Conservation (phyloP, 2,797 vertebrate species). For the Chaetophractus vellerosus region DNA sequence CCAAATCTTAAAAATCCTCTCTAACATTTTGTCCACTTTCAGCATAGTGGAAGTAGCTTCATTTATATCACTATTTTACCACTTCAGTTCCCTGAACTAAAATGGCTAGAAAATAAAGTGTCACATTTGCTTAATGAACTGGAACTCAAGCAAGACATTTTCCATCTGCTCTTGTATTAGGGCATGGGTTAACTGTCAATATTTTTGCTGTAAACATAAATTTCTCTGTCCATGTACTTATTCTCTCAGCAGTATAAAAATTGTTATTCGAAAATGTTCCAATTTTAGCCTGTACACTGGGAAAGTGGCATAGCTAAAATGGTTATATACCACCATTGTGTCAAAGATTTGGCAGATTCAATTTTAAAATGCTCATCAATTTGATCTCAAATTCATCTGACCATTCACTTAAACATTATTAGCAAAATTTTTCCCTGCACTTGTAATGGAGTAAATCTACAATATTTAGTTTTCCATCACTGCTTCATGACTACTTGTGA, state of each 20-base stretch:
- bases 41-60: conserved; percentile 74
- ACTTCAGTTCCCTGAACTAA: conserved; percentile 84
- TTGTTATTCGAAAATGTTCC: conserved; percentile 82
- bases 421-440: background rate
- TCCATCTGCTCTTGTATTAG: conserved; percentile 87
- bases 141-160: conserved; percentile 88
- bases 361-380: conserved; percentile 56
- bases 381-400: conserved; percentile 42
- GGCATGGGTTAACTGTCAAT: conserved; percentile 88
- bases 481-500: background rate
- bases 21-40: conserved; percentile 70
- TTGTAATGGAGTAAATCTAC: background rate
- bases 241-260: conserved; percentile 70
- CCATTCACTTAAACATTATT: background rate
- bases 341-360: conserved; percentile 62
- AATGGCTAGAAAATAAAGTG: conserved; percentile 89
- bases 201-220: conserved; percentile 88
- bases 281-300: conserved; percentile 61
- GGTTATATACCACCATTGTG: conserved; percentile 53
- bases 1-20: conserved; percentile 68
- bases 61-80: conserved; percentile 84
- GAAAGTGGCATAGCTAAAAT: conserved; percentile 66
- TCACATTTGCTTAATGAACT: conserved; percentile 90
- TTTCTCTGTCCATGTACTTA: conserved; percentile 82
- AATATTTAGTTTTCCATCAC: conserved; percentile 13